Percentiles rank a stretch among this genome's conserved stretches.
Conservation (phyloP, 1,140 invertebrate genomes). For the Propsilocerus akamusi region DNA sequence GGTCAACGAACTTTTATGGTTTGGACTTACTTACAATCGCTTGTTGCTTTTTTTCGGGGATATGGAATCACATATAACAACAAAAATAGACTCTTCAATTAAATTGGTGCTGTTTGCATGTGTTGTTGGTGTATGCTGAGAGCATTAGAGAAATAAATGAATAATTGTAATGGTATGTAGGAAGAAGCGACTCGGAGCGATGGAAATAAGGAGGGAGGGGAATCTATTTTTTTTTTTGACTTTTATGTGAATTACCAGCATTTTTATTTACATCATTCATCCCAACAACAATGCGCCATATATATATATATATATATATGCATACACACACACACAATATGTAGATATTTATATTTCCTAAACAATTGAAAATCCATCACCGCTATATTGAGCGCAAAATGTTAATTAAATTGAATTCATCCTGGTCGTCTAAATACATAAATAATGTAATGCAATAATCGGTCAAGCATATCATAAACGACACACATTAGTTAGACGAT, state of each 20-base stretch:
- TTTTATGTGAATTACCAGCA: conserved; percentile 2
- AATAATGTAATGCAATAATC: too few species aligned
- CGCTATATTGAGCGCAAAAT: too few species aligned
- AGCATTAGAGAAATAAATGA: neutral
- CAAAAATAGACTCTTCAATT: conserved; percentile 2
- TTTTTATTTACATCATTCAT: too few species aligned
- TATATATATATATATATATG: too few species aligned
- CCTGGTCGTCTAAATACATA: too few species aligned
- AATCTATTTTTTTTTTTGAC: neutral
- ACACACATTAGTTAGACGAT: too few species aligned
- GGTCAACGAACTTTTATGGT: neutral
- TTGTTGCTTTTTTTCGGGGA: conserved; percentile 2
- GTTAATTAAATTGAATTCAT: too few species aligned
- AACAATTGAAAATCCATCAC: too few species aligned
- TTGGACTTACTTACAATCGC: conserved; percentile 1
- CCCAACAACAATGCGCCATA: too few species aligned
- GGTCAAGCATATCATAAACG: too few species aligned
- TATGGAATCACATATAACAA: conserved; percentile 2
- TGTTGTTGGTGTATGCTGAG: neutral
- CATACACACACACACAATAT: too few species aligned
- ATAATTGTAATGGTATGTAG: conserved; percentile 1
- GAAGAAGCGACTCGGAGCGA: neutral
- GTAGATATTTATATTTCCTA: too few species aligned
- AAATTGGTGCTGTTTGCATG: neutral
- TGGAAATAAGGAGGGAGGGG: neutral